Evolutionary conservation across 1,140 invertebrate genomes (phyloP), one percentile per base, ranked within the genome.

Genomic region (Stratiolaelaps scimitus): DNA sequence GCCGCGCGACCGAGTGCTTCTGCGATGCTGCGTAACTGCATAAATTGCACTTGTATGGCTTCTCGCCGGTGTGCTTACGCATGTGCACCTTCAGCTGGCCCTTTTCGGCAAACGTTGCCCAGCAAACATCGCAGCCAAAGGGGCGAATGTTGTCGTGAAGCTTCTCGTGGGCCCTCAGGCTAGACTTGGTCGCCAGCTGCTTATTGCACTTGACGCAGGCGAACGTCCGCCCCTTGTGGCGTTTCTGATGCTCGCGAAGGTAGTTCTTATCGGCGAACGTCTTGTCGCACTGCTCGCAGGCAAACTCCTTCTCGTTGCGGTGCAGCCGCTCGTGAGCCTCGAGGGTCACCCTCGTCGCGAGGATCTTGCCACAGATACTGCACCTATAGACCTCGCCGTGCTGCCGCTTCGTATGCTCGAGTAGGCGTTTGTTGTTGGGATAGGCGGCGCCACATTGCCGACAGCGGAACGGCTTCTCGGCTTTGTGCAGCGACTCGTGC

Each of bases 341-440:
- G 72, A 92, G 87, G 74, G 92, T 93, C 74, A 89, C 91, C 73
- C 91, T 92, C 26, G 89, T 81, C 65, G 90, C 92, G 75, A 96
- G 94, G 72, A 90, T 86, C 48, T 89, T 88, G 29, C 89, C 91
- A 74, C 91, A 48, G 19, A 20, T 28, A 15, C 26, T 28, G 15
- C 47, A 48, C 7, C 15, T 20, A 15, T 48, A 15, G 4, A 28
- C 47, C 15, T 28, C 47, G 4, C 47, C 26, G 15, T 48, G 47
- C 19, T 20, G 19, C 4, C 47, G 47, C 47, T 20, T 48, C 7
- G 19, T 20, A 28, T 20, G 19, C 19, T 48, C 47, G 47, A 48
- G 47, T 48, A 20, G 19, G 4, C 47, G 19, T 15, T 48, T 48
- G 19, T 48, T 20, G 7, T 28, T 48, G 5, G 4, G 26, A 20